A percentile compares a stretch with the other conserved stretches of the same genome.
These are phyloP conservation scores for Pocillopora verrucosa DNA, from an alignment of 64 coral and sea anemone genomes.

Conservation along the genomic window DNA sequence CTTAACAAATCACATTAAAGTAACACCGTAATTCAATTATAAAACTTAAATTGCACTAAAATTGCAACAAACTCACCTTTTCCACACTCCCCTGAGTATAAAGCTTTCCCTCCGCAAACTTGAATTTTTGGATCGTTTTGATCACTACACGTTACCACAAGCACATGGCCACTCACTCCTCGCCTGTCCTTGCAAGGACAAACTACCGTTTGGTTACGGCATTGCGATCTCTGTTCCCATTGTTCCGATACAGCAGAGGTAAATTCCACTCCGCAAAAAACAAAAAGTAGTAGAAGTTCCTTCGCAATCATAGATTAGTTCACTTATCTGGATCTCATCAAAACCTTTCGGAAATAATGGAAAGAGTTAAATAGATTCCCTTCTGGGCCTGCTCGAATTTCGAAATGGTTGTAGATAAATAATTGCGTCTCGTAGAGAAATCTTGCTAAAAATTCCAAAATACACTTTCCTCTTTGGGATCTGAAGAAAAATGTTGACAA, in stretches of 20 bases:
- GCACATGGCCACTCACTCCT: not conserved
- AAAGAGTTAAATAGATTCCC: not conserved
- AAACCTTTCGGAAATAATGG: not conserved
- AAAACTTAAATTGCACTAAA: too few relatives aligned
- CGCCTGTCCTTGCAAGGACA: not conserved
- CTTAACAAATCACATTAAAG: too few relatives aligned
- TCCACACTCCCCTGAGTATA: too few relatives aligned
- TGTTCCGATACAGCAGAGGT: not conserved
- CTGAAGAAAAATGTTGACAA: too few relatives aligned
- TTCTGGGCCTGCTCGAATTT: not conserved
- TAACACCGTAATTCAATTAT: too few relatives aligned
- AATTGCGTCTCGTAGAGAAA: too few relatives aligned
- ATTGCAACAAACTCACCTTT: too few relatives aligned
- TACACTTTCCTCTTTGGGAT: too few relatives aligned
- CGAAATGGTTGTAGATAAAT: too few relatives aligned
- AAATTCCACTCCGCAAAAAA: not conserved
- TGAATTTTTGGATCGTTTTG: not conserved
- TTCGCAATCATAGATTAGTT: not conserved
- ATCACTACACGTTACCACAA: not conserved
- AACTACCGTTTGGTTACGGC: not conserved
- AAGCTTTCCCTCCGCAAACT: not conserved
- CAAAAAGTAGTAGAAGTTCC: not conserved
- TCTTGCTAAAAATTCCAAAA: too few relatives aligned
- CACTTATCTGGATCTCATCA: not conserved
- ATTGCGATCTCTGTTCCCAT: not conserved